A percentile compares a stretch with the other conserved stretches of the same genome.
These are phyloP conservation scores for Nannoperca obscura DNA, from an alignment of 2,797 vertebrate genomes.

Conservation along the genomic window DNA sequence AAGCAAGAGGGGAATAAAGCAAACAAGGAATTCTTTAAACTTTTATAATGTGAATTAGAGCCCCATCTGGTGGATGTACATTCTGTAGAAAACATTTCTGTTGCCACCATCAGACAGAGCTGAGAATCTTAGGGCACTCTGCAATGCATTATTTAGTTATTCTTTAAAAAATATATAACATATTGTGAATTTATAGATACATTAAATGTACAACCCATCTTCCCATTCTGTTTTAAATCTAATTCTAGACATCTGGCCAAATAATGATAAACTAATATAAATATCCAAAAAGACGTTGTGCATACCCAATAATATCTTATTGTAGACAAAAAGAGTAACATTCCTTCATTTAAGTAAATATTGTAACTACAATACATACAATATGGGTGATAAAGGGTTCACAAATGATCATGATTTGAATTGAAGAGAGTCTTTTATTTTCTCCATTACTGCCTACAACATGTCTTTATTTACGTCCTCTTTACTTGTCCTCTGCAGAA, in stretches of 20 bases:
- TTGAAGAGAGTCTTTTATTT: too few species aligned
- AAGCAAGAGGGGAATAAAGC: neutral
- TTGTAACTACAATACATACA: neutral
- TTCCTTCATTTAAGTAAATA: neutral
- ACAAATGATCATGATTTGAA: too few species aligned
- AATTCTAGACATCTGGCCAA: neutral
- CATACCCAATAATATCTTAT: neutral
- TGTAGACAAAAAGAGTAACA: neutral
- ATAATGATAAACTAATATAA: neutral
- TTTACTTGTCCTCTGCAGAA: neutral
- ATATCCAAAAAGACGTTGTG: neutral
- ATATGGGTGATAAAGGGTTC: neutral
- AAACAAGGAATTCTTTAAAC: neutral
- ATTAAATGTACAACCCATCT: neutral
- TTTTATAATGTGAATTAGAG: conserved; percentile 26
- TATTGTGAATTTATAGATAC: neutral
- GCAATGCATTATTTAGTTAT: neutral
- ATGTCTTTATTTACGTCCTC: neutral
- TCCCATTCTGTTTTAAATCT: neutral
- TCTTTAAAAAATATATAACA: neutral
- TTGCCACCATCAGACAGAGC: conserved; percentile 26
- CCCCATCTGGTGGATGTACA: conserved; percentile 62
- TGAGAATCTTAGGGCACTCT: neutral
- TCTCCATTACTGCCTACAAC: too few species aligned
- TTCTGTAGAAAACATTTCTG: neutral